These are phyloP conservation scores for Ricordea florida DNA, from an alignment of 92 coral and sea anemone genomes.

Conservation along the genomic window DNA sequence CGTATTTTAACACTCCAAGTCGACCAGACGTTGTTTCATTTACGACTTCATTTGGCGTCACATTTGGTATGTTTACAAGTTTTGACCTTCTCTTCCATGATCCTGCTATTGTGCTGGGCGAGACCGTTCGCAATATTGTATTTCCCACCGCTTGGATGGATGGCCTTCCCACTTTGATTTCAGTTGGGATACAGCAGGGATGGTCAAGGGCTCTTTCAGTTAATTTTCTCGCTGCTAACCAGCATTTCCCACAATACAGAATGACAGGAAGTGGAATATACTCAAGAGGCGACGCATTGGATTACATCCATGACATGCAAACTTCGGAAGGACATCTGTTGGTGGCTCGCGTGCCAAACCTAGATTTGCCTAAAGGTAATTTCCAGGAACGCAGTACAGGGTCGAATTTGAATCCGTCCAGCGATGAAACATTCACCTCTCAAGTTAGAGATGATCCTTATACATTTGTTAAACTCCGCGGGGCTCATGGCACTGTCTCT, in stretches of 20 bases:
- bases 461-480: no score
- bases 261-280: background rate
- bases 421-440: no score
- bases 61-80: slow-evolving; percentile 76
- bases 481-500: background rate
- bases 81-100: slow-evolving; percentile 75
- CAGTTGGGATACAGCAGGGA: slow-evolving; percentile 77
- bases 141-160: slow-evolving; percentile 89
- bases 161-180: slow-evolving; percentile 67
- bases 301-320: no score
- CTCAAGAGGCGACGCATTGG: background rate
- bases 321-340: no score
- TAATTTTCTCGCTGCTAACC: slow-evolving; percentile 70
- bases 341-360: no score
- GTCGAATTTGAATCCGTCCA: no score
- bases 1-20: slow-evolving; percentile 63
- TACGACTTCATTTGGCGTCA: slow-evolving; percentile 72
- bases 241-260: background rate
- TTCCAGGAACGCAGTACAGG: no score
- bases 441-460: no score
- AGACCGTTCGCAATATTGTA: slow-evolving; percentile 65
- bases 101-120: slow-evolving; percentile 69
- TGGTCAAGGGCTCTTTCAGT: slow-evolving; percentile 81
- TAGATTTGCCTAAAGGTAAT: no score
- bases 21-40: slow-evolving; percentile 65